Base-by-base conservation (phyloP, 2,888 invertebrate genomes). In the Polyploca ridens region DNA sequence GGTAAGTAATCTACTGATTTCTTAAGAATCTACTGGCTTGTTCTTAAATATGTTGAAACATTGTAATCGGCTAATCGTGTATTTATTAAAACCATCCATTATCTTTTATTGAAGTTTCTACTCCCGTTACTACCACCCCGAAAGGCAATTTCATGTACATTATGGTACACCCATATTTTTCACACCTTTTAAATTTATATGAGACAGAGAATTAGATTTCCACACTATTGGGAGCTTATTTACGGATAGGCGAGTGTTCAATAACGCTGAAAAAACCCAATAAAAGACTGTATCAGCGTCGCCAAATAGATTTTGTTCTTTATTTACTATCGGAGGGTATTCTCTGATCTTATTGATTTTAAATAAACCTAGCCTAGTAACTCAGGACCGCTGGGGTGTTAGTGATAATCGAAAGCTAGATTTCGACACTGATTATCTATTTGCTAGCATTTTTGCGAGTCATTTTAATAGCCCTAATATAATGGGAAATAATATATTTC, bases 171-270 rank as follows among this genome's bases (percentile, higher is more conserved):
- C 61, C 61, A 27, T 27, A 27, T 41, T 35, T 27, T 19, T 19
- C 41, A 41, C 41, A 61, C 61, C 33, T 61, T 19, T 61, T 41
- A 61, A 27, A 41, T 61, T 61, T 41, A 41, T 41, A 61, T 41
- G 41, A 41, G 61, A 44, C 19, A 41, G 77, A 83, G 77, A 84
- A 87, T 84, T 79, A 73, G 78, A 83, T 86, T 83, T 77, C 64
- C 78, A 70, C 79, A 82, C 73, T 76, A 80, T 68, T 72, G 69
- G 62, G 59, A 70, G 74, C 79, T 78, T 79, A 81, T 83, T 85
- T 81, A 80, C 78, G 75, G 82, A 75, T 76, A 82, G 81, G 79
- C 79, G 83, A 82, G 75, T 67, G 71, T 72, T 81, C 82, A 80
- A 79, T 79, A 73, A 77, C 70, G 77, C 69, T 44, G 61, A 61